phyloP scores from a whole-genome alignment of 2,113 vertebrate genomes.

The Trematocara zebra region DNA sequence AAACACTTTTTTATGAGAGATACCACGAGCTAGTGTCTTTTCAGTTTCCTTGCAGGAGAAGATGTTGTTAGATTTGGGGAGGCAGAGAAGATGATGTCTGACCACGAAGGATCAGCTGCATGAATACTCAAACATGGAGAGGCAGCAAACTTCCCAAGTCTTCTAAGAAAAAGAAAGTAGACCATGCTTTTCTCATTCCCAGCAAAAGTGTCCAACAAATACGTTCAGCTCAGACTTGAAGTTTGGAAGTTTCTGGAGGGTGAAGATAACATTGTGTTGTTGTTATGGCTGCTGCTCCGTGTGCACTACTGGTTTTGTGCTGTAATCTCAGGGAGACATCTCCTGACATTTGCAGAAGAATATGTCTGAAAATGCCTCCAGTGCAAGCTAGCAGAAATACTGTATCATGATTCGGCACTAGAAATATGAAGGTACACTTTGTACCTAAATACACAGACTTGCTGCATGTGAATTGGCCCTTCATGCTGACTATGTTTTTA shows the following conservation, averaged over 20 bases:
- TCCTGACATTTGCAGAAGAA: slow-evolving; percentile 12
- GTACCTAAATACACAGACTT: background rate
- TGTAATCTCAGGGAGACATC: slow-evolving; percentile 41
- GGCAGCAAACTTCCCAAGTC: background rate
- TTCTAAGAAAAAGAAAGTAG: background rate
- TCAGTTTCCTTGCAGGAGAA: background rate
- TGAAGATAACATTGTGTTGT: slow-evolving; percentile 27
- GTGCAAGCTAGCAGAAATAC: background rate
- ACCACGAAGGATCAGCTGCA: background rate
- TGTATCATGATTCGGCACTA: background rate
- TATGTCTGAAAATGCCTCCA: background rate
- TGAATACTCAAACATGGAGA: background rate
- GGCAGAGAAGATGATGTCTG: background rate
- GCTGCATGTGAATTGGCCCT: background rate
- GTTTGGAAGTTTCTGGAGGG: background rate
- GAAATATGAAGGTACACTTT: background rate
- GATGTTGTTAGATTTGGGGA: background rate
- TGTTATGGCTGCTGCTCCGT: background rate
- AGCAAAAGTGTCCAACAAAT: background rate
- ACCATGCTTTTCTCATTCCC: background rate
- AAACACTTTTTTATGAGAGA: background rate
- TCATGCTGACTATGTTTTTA: background rate
- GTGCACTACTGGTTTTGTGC: background rate
- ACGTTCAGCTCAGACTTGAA: background rate
- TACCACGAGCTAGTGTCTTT: background rate